Conservation (phyloP, 2,888 invertebrate species). For the Meta bourneti region DNA sequence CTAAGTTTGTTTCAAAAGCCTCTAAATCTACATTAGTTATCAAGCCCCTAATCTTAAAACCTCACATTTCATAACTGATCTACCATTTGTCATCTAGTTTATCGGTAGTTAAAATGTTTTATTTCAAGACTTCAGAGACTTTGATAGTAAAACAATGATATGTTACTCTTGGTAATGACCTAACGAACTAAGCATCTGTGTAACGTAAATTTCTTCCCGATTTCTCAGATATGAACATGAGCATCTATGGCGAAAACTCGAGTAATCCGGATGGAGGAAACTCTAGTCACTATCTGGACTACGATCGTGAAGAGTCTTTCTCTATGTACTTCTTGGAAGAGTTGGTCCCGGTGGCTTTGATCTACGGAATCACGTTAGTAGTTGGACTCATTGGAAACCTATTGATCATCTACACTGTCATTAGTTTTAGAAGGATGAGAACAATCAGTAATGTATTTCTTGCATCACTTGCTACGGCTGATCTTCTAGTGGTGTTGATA, state of each 20-base stretch:
- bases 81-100: too few relatives aligned
- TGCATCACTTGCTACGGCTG: constrained; percentile 86
- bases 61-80: too few relatives aligned
- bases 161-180: too few relatives aligned
- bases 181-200: too few relatives aligned
- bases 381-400: constrained; percentile 85
- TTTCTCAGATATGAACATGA: constrained; percentile 57
- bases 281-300: constrained; percentile 58
- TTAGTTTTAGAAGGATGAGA: constrained; percentile 83
- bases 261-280: constrained; percentile 23
- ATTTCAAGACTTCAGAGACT: too few relatives aligned
- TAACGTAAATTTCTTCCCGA: too few relatives aligned
- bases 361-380: constrained; percentile 85
- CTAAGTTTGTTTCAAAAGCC: too few relatives aligned
- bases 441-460: constrained; percentile 86
- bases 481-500: constrained; percentile 86
- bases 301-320: constrained; percentile 73
- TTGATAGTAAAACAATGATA: too few relatives aligned
- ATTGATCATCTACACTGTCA: constrained; percentile 84
- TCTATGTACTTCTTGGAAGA: constrained; percentile 70
- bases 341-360: constrained; percentile 79
- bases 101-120: too few relatives aligned
- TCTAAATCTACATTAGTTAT: too few relatives aligned
- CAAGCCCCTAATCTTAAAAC: too few relatives aligned
- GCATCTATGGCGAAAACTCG: constrained; percentile 35